Percentiles rank a stretch among this genome's conserved stretches.
phyloP scores from a whole-genome alignment of 1,140 invertebrate genomes.

The Branchinecta lynchi region DNA sequence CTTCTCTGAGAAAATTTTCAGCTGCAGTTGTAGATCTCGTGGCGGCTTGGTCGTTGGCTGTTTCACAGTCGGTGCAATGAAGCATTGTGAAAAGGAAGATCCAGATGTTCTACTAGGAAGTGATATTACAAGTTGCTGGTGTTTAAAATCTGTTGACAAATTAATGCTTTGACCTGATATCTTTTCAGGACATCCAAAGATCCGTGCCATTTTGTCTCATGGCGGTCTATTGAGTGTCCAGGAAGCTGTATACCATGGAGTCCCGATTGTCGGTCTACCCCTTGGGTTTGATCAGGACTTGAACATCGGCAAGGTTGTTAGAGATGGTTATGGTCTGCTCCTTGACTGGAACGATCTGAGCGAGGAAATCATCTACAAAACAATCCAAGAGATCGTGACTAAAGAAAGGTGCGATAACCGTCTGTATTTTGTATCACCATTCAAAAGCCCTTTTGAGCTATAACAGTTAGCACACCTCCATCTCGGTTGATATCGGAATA shows the following conservation, averaged over 20 bases:
- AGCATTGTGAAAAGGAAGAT: too few relatives aligned
- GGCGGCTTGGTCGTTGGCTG: too few relatives aligned
- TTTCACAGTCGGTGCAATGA: too few relatives aligned
- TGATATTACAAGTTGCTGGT: too few relatives aligned
- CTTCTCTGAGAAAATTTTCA: too few relatives aligned
- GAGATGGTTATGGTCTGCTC: slow-evolving; percentile 21
- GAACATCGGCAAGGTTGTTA: slow-evolving; percentile 23
- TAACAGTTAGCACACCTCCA: too few relatives aligned
- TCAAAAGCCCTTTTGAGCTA: too few relatives aligned
- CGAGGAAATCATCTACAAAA: slow-evolving; percentile 18
- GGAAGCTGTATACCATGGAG: slow-evolving; percentile 34
- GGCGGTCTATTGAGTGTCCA: slow-evolving; percentile 33
- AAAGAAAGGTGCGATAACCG: slow-evolving; percentile 12
- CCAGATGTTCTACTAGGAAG: too few relatives aligned
- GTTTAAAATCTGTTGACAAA: too few relatives aligned
- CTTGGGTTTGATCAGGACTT: slow-evolving; percentile 33
- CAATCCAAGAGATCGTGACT: slow-evolving; percentile 16
- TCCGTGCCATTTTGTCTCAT: slow-evolving; percentile 31
- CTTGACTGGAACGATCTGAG: slow-evolving; percentile 24
- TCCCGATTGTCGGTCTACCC: slow-evolving; percentile 36
- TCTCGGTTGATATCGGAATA: too few relatives aligned
- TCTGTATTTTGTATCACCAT: background rate
- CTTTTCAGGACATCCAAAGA: slow-evolving; percentile 27
- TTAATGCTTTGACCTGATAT: background rate
- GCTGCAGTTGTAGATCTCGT: too few relatives aligned